These are phyloP conservation scores for Typhlichthys eigenmanni DNA, from an alignment of 2,797 vertebrate species.

Conservation along the genomic window DNA sequence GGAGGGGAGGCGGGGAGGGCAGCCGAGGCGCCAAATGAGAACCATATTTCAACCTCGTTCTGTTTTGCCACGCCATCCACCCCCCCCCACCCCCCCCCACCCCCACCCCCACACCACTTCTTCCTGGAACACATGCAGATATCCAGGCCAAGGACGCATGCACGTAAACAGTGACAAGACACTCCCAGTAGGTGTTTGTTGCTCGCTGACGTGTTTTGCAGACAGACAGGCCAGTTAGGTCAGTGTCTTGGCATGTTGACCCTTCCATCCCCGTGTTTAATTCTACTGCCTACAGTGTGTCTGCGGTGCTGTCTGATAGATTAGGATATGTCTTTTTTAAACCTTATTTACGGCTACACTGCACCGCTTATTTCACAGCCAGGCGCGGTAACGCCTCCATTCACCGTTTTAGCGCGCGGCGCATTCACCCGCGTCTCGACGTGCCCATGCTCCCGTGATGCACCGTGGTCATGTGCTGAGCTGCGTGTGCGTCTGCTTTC, in stretches of 20 bases:
- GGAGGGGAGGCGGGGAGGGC: conserved; percentile 4
- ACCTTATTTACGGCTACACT: conserved; percentile 6
- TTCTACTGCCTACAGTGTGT: conserved; percentile 12
- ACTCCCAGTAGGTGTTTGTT: neutral
- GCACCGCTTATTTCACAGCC: no score
- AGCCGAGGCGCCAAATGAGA: conserved; percentile 68
- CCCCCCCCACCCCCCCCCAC: neutral
- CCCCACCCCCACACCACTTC: neutral
- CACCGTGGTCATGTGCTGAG: conserved; percentile 19
- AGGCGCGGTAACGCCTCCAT: neutral
- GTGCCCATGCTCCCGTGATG: conserved; percentile 1
- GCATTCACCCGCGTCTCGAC: neutral
- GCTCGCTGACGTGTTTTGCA: neutral
- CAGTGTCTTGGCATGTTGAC: conserved; percentile 63
- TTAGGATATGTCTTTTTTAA: conserved; percentile 22
- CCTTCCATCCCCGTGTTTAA: conserved; percentile 56
- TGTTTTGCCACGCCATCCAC: conserved; percentile 6
- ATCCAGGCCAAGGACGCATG: neutral
- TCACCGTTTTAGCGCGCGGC: neutral
- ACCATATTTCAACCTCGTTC: conserved; percentile 65
- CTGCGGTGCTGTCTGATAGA: conserved; percentile 8
- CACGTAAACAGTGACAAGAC: no score
- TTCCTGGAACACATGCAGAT: neutral
- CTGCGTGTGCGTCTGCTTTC: conserved; percentile 61
- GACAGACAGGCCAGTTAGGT: conserved; percentile 49